Conservation (phyloP, 2,113 vertebrate species). For the Hemiprocne comata region DNA sequence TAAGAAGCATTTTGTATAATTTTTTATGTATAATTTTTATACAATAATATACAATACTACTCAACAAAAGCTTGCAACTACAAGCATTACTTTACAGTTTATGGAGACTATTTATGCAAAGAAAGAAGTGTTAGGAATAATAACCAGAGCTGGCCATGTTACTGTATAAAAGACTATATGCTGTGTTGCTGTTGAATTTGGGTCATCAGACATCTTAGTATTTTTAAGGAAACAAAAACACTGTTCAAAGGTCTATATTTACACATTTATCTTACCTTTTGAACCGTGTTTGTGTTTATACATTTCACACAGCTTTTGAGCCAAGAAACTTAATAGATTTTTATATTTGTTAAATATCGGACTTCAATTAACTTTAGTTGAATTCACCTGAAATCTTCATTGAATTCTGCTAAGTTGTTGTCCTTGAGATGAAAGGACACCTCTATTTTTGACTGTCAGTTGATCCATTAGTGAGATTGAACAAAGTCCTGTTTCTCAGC, state of each 20-base stretch:
- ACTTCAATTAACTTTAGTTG: not conserved
- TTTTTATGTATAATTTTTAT: too few species aligned
- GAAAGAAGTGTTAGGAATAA: not conserved
- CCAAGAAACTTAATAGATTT: not conserved
- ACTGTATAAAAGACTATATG: not conserved
- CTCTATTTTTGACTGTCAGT: not conserved
- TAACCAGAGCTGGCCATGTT: not conserved
- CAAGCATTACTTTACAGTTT: not conserved
- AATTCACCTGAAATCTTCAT: not conserved
- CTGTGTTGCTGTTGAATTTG: not conserved
- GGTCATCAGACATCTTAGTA: not conserved
- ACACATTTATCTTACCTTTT: not conserved
- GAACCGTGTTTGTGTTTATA: not conserved
- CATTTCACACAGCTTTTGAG: not conserved
- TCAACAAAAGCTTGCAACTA: not conserved
- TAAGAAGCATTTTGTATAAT: not conserved
- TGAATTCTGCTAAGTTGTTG: not conserved
- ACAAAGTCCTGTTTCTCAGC: not conserved
- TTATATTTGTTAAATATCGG: not conserved
- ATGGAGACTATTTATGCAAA: not conserved
- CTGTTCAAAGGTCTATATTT: not conserved
- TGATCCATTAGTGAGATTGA: not conserved
- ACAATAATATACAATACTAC: too few species aligned
- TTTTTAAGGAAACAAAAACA: not conserved
- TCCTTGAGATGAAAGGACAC: not conserved